Percentiles rank a stretch among this genome's conserved stretches.
Conservation (phyloP, 2,888 invertebrate genomes). For the Ennomos fuscantarius region DNA sequence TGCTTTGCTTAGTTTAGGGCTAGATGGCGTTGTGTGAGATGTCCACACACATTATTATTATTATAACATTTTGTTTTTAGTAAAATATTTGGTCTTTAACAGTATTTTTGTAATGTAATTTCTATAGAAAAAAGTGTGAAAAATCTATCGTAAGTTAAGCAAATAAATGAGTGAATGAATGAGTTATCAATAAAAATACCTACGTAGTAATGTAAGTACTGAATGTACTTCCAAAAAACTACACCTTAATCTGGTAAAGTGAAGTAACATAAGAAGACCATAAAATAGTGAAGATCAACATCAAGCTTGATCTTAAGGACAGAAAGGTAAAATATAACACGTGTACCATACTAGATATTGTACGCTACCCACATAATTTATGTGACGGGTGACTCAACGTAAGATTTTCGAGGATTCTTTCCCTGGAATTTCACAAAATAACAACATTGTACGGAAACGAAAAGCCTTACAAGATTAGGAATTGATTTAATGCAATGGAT, state of each 20-base stretch:
- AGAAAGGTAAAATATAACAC: constrained; percentile 53
- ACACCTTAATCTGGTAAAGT: not conserved
- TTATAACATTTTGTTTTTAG: no score
- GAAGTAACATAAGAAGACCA: not conserved
- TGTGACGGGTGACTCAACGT: constrained; percentile 44
- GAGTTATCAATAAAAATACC: no score
- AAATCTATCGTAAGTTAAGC: no score
- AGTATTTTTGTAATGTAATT: no score
- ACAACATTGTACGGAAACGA: constrained; percentile 41
- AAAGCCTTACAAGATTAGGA: constrained; percentile 35
- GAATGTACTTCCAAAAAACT: no score
- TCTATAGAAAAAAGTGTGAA: no score
- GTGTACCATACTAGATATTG: constrained; percentile 44
- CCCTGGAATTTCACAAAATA: constrained; percentile 26
- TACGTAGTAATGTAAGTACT: no score
- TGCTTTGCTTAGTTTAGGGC: no score
- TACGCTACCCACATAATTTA: constrained; percentile 45
- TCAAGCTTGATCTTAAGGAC: constrained; percentile 52
- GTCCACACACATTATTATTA: no score
- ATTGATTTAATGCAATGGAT: constrained; percentile 9
- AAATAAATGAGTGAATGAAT: no score
- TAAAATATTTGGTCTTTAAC: no score
- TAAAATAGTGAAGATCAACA: constrained; percentile 44
- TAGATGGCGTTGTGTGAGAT: no score
- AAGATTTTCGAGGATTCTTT: constrained; percentile 48